Evolutionary conservation across 1,140 invertebrate genomes (phyloP).

Genomic region (Drosophila virilis): DNA sequence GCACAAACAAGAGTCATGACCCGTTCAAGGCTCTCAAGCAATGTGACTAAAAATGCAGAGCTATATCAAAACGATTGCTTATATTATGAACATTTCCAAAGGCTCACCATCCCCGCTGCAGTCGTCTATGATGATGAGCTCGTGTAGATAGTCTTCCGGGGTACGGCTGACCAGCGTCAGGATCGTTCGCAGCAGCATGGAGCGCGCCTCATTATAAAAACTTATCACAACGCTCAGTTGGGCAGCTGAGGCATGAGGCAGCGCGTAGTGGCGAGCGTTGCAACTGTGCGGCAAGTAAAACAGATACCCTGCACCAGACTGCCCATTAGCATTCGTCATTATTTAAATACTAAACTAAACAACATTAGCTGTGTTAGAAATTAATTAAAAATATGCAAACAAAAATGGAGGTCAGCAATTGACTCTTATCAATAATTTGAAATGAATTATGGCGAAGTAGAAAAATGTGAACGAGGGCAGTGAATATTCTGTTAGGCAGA

Average conservation of each 20-base stretch:
- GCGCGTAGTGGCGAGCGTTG: slow-evolving; percentile 1
- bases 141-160: slow-evolving; percentile 90
- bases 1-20: slow-evolving; percentile 86
- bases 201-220: slow-evolving; percentile 94
- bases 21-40: slow-evolving; percentile 32
- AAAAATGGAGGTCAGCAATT: too few relatives aligned
- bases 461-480: too few relatives aligned
- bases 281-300: slow-evolving; percentile 37
- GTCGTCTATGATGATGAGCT: slow-evolving; percentile 97
- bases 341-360: too few relatives aligned
- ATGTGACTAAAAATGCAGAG: slow-evolving; percentile 28
- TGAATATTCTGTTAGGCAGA: too few relatives aligned
- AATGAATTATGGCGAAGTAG: too few relatives aligned
- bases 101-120: slow-evolving; percentile 89
- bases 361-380: too few relatives aligned
- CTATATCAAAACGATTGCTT: neutral
- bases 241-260: slow-evolving; percentile 22
- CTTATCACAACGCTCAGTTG: slow-evolving; percentile 91
- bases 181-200: slow-evolving; percentile 89
- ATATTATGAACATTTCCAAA: too few relatives aligned
- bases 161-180: slow-evolving; percentile 92
- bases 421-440: too few relatives aligned
- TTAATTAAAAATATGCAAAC: too few relatives aligned
- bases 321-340: too few relatives aligned
- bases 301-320: neutral